Evolutionary conservation across 2,888 invertebrate species (phyloP), one percentile per base, ranked within the genome.

Genomic region (Strigamia transsilvanica): DNA sequence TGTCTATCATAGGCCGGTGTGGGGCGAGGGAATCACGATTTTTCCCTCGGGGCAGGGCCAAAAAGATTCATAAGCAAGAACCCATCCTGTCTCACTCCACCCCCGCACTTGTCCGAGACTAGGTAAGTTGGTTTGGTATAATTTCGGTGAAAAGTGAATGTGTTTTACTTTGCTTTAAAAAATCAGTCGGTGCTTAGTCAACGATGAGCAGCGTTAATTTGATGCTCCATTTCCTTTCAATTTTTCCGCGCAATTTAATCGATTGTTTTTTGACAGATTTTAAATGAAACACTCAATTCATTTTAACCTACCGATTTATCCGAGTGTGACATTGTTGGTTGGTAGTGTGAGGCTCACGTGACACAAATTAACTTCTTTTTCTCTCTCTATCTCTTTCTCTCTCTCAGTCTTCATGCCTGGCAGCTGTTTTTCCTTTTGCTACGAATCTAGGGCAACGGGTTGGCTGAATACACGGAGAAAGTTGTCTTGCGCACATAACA

Each of bases 291-390:
- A 66, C 66, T 27, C 66, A 73, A 73, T 73, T 73, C 56, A 73
- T 73, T 73, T 61, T 32, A 73, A 32, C 73, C 73, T 12, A 73
- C 73, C 6, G 73, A 73, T 32, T 73, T 73, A 73, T 27, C 32
- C 73, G 73, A 32, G 73, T 73, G 73, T 73, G 73, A 73, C 32
- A 73, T 73, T 73, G 27, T 73, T 73, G 73, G 73, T 73, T 73
- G 73, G 73, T 73, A 73, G 73, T 73, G 73, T 73, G 73, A 73
- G 73, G 73, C 73, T 73, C 73, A 73, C 73, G 73, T 73, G 73
- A 73, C 73, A 73, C 73, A 73, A 73, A 73, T 73, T 73, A 73
- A 73, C 12, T 73, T 73, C 27, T 73, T 73, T 73, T 73, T 73
- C n/a, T n/a, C n/a, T n/a, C n/a, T n/a, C n/a, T n/a, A n/a, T 32